phyloP scores from a whole-genome alignment of 2,113 vertebrate genomes.

The Hyperopisus bebe region DNA sequence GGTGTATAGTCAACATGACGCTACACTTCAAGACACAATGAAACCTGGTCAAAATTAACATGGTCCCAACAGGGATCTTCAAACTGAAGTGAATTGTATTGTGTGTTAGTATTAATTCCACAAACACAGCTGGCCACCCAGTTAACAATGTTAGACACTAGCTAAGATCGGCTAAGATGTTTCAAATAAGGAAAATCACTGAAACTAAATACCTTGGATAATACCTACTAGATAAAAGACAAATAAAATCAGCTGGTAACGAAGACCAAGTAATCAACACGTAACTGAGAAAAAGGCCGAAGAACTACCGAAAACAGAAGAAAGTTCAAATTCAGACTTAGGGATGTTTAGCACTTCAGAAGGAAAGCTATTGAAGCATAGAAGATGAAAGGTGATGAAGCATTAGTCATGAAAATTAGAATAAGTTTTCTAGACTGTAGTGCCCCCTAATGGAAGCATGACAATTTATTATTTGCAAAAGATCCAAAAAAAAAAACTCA shows the following conservation, averaged over 20 bases:
- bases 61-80: not conserved
- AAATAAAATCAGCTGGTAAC: not conserved
- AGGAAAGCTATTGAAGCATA: not conserved
- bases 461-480: not conserved
- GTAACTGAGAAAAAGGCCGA: not conserved
- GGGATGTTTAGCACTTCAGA: not conserved
- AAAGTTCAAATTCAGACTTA: not conserved
- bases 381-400: not conserved
- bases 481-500: not conserved
- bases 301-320: not conserved
- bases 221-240: not conserved
- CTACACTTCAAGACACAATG: not conserved
- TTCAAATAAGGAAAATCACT: not conserved
- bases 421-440: constrained; percentile 31
- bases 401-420: not conserved
- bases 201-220: not conserved
- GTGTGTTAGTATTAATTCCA: not conserved
- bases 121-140: not conserved
- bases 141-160: not conserved
- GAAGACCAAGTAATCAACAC: not conserved
- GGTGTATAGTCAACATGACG: not conserved
- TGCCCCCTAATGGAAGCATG: constrained; percentile 52
- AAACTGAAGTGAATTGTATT: not conserved
- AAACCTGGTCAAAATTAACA: not conserved
- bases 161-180: not conserved